These are phyloP conservation scores for Sphecodes monilicornis DNA, from an alignment of 2,888 invertebrate species.

Conservation along the genomic window DNA sequence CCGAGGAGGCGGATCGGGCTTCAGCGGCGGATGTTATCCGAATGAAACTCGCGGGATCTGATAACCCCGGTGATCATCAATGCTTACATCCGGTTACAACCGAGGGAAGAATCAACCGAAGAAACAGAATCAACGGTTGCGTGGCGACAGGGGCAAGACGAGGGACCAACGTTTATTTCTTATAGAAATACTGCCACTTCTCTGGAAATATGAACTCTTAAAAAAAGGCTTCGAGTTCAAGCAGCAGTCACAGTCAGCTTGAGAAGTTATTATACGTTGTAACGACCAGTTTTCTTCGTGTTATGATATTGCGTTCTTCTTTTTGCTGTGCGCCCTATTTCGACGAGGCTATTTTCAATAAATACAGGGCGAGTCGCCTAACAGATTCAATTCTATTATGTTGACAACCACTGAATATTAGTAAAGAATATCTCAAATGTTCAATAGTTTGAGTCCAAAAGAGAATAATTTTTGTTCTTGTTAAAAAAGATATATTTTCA, in stretches of 20 bases:
- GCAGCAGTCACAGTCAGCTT: not conserved
- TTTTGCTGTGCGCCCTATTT: not conserved
- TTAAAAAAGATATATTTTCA: too few relatives aligned
- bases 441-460: too few relatives aligned
- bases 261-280: not conserved
- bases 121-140: not conserved
- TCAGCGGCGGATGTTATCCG: not conserved
- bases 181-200: not conserved
- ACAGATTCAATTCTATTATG: not conserved
- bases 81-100: not conserved
- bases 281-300: not conserved
- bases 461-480: too few relatives aligned
- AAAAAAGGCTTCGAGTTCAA: not conserved
- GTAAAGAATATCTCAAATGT: too few relatives aligned
- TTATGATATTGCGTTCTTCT: too few relatives aligned
- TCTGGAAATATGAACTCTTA: not conserved
- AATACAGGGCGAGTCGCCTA: not conserved
- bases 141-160: not conserved
- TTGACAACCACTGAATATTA: too few relatives aligned
- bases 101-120: not conserved
- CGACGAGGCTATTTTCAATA: too few relatives aligned
- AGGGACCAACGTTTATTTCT: not conserved
- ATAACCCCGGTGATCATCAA: not conserved
- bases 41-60: slow-evolving; percentile 8
- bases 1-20: slow-evolving; percentile 5